Conservation (phyloP, 2,797 vertebrate genomes). For the Pteronotus mesoamericanus region DNA sequence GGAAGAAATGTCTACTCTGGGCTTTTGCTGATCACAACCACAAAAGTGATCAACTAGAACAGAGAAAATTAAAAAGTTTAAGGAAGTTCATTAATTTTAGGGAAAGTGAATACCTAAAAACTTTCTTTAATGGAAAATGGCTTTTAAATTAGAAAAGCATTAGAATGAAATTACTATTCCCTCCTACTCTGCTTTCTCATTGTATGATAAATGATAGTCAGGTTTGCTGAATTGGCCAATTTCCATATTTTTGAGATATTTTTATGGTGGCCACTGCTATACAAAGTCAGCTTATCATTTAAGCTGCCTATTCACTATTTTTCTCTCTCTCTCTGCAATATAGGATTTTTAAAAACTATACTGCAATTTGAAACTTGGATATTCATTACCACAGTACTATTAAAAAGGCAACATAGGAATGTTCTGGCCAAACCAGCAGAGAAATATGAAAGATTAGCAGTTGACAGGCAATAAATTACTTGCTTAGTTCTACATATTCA, state of each 20-base stretch:
- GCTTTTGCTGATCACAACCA: slow-evolving; percentile 62
- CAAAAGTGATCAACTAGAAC: slow-evolving; percentile 72
- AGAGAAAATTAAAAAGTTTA: slow-evolving; percentile 71
- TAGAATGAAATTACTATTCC: slow-evolving; percentile 59
- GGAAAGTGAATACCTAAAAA: slow-evolving; percentile 64
- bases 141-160: slow-evolving; percentile 64
- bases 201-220: slow-evolving; percentile 58
- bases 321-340: neutral
- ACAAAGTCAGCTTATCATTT: slow-evolving; percentile 40
- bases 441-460: neutral
- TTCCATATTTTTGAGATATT: slow-evolving; percentile 57
- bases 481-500: neutral
- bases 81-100: slow-evolving; percentile 68
- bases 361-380: neutral
- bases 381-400: neutral
- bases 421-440: neutral
- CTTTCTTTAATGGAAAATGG: slow-evolving; percentile 62
- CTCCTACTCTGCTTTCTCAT: slow-evolving; percentile 24
- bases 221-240: slow-evolving; percentile 24
- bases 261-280: slow-evolving; percentile 45
- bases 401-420: neutral
- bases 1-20: slow-evolving; percentile 43
- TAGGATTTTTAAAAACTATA: neutral
- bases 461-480: neutral
- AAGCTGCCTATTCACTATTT: neutral